A percentile compares a stretch with the other conserved stretches of the same genome.
Conservation (phyloP, 2,888 invertebrate genomes). For the Nemapogon koenigi region DNA sequence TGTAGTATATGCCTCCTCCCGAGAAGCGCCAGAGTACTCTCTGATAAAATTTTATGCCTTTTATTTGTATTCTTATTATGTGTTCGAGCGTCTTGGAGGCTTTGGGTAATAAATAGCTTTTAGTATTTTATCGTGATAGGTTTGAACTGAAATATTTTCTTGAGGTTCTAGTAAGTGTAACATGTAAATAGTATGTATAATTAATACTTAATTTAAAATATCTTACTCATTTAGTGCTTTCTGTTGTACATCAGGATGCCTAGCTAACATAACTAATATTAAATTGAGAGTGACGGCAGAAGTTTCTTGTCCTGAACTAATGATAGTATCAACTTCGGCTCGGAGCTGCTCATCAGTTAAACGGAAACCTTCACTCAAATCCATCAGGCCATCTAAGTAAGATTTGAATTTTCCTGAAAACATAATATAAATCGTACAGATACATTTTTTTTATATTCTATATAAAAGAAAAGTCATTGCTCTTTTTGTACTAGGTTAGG, state of each 20-base stretch:
- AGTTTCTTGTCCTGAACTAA: slow-evolving; percentile 62
- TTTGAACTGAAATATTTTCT: slow-evolving; percentile 2
- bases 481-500: no score
- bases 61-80: background rate
- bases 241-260: slow-evolving; percentile 22
- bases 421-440: no score
- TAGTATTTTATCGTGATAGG: slow-evolving; percentile 2
- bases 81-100: slow-evolving; percentile 4
- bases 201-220: background rate
- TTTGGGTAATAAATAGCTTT: slow-evolving; percentile 2
- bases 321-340: slow-evolving; percentile 64
- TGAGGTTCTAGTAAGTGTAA: slow-evolving; percentile 3
- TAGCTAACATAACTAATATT: slow-evolving; percentile 28
- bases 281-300: slow-evolving; percentile 41
- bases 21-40: slow-evolving; percentile 2
- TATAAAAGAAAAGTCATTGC: no score
- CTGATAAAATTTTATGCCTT: slow-evolving; percentile 5
- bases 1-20: slow-evolving; percentile 10
- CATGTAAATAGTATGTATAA: no score
- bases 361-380: slow-evolving; percentile 39
- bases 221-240: slow-evolving; percentile 3
- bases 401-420: slow-evolving; percentile 41
- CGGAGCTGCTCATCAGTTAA: slow-evolving; percentile 55
- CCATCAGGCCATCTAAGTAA: slow-evolving; percentile 59
- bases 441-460: no score